Percentiles rank a stretch among this genome's conserved stretches.
phyloP scores from a whole-genome alignment of 1,140 invertebrate genomes.

The Harpegnathos saltator region DNA sequence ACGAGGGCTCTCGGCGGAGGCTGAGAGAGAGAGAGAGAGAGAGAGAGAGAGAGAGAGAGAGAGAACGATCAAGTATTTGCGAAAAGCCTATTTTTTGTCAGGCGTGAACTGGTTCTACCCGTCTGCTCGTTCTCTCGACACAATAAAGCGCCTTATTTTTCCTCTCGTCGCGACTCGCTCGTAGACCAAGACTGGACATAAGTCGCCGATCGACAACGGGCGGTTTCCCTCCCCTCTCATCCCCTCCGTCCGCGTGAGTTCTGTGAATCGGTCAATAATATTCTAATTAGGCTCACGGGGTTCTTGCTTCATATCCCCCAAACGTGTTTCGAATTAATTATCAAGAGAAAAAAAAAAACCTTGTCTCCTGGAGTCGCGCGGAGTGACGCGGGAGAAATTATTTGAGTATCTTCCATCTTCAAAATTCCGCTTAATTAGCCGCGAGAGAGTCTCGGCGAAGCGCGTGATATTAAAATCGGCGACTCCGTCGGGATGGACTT shows the following conservation, averaged over 20 bases:
- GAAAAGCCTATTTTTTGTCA: slow-evolving; percentile 20
- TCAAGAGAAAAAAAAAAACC: slow-evolving; percentile 22
- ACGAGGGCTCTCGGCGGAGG: background rate
- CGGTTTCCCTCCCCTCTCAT: background rate
- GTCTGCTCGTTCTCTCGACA: slow-evolving; percentile 30
- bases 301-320: slow-evolving; percentile 14
- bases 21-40: background rate
- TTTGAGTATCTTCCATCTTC: slow-evolving; percentile 8
- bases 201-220: slow-evolving; percentile 11
- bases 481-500: slow-evolving; percentile 4
- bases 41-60: background rate
- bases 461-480: slow-evolving; percentile 17
- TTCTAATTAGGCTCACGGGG: slow-evolving; percentile 50
- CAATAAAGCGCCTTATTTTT: slow-evolving; percentile 42
- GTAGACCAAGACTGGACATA: slow-evolving; percentile 22
- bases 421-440: slow-evolving; percentile 26
- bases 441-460: background rate
- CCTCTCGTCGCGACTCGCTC: slow-evolving; percentile 10
- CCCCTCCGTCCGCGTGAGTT: background rate
- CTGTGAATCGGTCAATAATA: slow-evolving; percentile 38
- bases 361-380: background rate
- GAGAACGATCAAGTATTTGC: slow-evolving; percentile 36
- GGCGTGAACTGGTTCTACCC: slow-evolving; percentile 54
- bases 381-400: slow-evolving; percentile 13
- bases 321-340: slow-evolving; percentile 59